A percentile compares a stretch with the other conserved stretches of the same genome.
phyloP scores from a whole-genome alignment of 2,888 invertebrate genomes.

The Scelioninae gen. 2 region DNA sequence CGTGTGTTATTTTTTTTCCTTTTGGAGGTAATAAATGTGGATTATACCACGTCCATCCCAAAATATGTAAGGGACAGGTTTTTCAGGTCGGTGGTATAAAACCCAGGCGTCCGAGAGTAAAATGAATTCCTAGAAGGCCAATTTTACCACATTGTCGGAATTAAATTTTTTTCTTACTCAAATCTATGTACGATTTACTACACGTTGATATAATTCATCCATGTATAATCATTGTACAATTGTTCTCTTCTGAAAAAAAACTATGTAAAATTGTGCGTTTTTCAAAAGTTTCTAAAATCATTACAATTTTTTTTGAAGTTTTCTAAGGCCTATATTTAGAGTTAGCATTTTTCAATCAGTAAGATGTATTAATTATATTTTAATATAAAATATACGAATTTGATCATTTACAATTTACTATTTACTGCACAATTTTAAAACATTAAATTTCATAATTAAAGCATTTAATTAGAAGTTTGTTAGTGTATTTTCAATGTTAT shows the following conservation, averaged over 20 bases:
- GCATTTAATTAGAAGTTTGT: background rate
- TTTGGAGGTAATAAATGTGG: too few species aligned
- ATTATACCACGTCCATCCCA: too few species aligned
- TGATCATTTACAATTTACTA: background rate
- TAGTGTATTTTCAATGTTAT: slow-evolving; percentile 1
- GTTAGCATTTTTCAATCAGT: background rate
- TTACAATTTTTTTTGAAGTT: background rate
- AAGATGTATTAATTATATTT: background rate
- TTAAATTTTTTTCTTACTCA: slow-evolving; percentile 28
- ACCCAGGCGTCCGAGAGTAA: too few species aligned
- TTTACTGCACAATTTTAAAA: too few species aligned
- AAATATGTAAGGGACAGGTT: too few species aligned
- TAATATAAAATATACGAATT: background rate
- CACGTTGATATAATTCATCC: slow-evolving; percentile 13
- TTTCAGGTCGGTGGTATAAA: too few species aligned
- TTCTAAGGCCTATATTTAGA: slow-evolving; percentile 17
- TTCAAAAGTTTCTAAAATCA: slow-evolving; percentile 8
- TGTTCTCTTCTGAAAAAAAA: slow-evolving; percentile 23
- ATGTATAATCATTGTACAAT: slow-evolving; percentile 16
- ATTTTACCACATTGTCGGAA: too few species aligned
- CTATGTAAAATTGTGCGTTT: slow-evolving; percentile 18
- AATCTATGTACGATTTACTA: slow-evolving; percentile 29
- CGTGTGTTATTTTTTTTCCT: too few species aligned
- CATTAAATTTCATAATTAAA: background rate
- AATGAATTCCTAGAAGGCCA: too few species aligned